These are phyloP conservation scores for Heterocephalus glaber DNA, from an alignment of 2,113 vertebrate species.

Conservation along the genomic window DNA sequence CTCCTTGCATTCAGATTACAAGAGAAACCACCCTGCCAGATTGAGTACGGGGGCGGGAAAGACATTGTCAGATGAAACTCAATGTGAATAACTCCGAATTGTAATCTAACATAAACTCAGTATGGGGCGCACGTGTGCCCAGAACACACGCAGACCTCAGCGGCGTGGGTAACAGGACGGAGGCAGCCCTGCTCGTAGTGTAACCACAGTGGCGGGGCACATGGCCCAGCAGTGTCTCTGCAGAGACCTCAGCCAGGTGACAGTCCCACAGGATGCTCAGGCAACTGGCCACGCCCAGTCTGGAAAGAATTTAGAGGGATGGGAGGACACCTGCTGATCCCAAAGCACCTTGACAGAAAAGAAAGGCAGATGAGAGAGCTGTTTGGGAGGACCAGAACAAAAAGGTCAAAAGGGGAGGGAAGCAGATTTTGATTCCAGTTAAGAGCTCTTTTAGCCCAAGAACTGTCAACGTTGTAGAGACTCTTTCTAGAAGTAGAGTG, in stretches of 20 bases:
- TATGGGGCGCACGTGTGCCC: neutral
- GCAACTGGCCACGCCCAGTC: neutral
- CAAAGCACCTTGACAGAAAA: neutral
- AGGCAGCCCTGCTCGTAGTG: neutral
- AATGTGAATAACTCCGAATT: neutral
- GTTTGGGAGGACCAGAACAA: neutral
- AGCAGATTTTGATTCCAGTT: neutral
- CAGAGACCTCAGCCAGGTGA: neutral
- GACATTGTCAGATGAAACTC: neutral
- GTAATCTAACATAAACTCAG: neutral
- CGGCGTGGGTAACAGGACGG: neutral
- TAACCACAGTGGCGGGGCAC: neutral
- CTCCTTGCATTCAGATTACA: fast-evolving
- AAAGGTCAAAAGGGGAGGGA: constrained; percentile 31
- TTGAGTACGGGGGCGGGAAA: neutral
- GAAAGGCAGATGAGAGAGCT: neutral
- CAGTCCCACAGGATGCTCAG: neutral
- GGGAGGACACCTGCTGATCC: neutral
- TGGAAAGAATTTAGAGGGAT: neutral
- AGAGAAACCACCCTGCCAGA: neutral
- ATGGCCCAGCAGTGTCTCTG: neutral
- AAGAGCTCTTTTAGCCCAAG: neutral
- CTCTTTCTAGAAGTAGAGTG: neutral
- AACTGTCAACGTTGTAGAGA: neutral
- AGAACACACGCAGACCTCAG: neutral